These are phyloP conservation scores for Trachymyrmex cornetzi DNA, from an alignment of 1,140 invertebrate species.

Conservation along the genomic window DNA sequence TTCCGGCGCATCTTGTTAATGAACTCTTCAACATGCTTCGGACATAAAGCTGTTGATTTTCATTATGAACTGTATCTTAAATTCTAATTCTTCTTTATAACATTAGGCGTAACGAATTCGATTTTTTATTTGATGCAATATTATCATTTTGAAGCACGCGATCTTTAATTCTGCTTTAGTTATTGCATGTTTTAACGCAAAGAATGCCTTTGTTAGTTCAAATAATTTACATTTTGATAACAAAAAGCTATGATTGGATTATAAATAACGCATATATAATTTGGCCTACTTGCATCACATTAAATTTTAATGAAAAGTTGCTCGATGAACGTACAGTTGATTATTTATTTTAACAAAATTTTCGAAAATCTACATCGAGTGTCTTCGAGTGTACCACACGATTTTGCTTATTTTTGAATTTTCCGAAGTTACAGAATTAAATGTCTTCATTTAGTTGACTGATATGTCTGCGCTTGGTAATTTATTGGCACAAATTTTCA, in stretches of 20 bases:
- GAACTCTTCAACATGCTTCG: neutral
- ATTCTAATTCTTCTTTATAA: neutral
- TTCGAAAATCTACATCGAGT: neutral
- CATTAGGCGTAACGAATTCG: neutral
- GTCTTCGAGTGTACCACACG: neutral
- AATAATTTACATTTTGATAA: slow-evolving; percentile 36
- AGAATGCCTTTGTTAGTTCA: neutral
- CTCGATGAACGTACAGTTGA: neutral
- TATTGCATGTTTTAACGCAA: neutral
- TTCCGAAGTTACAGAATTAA: neutral
- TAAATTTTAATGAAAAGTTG: slow-evolving; percentile 10
- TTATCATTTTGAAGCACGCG: neutral
- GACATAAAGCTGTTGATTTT: neutral
- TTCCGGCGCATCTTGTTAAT: neutral
- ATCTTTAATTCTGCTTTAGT: neutral
- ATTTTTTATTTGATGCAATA: neutral
- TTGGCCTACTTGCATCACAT: slow-evolving; percentile 9
- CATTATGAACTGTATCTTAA: neutral
- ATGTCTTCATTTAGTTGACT: neutral
- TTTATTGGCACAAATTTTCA: neutral
- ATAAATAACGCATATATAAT: neutral
- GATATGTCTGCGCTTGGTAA: neutral
- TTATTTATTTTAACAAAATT: slow-evolving; percentile 12
- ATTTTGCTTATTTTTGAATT: neutral
- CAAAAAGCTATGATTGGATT: neutral